phyloP scores from a whole-genome alignment of 2,113 vertebrate genomes.

The Nycticryphes semicollaris region DNA sequence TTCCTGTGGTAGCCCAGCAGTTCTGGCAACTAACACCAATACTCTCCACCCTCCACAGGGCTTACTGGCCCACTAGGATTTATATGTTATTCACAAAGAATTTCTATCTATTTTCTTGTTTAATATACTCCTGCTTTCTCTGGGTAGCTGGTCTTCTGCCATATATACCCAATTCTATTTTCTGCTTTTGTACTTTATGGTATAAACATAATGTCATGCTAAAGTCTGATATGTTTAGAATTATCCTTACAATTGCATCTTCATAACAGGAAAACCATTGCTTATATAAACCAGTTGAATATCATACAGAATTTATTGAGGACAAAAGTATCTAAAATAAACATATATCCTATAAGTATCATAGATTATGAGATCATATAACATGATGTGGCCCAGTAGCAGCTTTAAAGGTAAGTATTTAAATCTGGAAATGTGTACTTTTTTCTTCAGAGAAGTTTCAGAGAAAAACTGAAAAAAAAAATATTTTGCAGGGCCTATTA shows the following conservation, averaged over 20 bases:
- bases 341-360: neutral
- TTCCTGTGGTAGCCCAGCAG: neutral
- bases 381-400: neutral
- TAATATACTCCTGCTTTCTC: neutral
- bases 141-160: neutral
- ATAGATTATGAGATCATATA: neutral
- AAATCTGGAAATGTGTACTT: neutral
- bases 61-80: neutral
- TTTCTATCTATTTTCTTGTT: neutral
- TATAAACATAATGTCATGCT: neutral
- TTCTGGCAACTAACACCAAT: neutral
- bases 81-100: neutral
- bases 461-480: neutral
- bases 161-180: neutral
- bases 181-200: neutral
- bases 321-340: neutral
- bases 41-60: neutral
- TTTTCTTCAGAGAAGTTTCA: neutral
- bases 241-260: neutral
- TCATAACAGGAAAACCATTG: neutral
- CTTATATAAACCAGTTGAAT: neutral
- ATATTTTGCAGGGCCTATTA: neutral
- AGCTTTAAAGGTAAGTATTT: neutral
- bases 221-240: neutral
- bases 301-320: neutral